A percentile compares a stretch with the other conserved stretches of the same genome.
Conservation (phyloP, 2,888 invertebrate genomes). For the Sarcophaga subvicina region DNA sequence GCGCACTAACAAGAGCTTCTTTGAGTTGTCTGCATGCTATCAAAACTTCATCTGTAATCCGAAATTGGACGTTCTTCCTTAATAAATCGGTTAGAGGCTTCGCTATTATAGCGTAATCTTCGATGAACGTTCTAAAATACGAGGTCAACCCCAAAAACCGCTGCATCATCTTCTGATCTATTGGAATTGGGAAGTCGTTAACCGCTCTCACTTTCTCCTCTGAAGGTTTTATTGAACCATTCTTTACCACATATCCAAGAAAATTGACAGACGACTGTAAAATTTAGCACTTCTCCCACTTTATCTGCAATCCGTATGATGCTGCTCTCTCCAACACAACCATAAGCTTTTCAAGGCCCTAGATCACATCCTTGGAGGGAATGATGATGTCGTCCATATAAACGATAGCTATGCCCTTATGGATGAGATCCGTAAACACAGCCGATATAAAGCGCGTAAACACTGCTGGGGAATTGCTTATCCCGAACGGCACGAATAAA, state of each 20-base stretch:
- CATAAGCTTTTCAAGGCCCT: slow-evolving; percentile 27
- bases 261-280: slow-evolving; percentile 47
- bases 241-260: slow-evolving; percentile 56
- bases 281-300: slow-evolving; percentile 64
- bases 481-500: slow-evolving; percentile 51
- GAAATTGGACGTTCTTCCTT: slow-evolving; percentile 58
- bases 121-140: slow-evolving; percentile 55
- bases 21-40: too few species aligned
- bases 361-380: slow-evolving; percentile 50
- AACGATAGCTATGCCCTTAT: not conserved
- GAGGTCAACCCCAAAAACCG: slow-evolving; percentile 67
- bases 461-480: slow-evolving; percentile 37
- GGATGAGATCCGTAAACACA: not conserved
- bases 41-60: slow-evolving; percentile 45
- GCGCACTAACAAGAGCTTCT: too few species aligned
- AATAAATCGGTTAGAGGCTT: slow-evolving; percentile 75
- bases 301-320: slow-evolving; percentile 46
- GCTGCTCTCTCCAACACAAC: slow-evolving; percentile 43
- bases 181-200: slow-evolving; percentile 54
- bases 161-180: slow-evolving; percentile 42
- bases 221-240: slow-evolving; percentile 58
- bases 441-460: slow-evolving; percentile 20
- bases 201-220: slow-evolving; percentile 55
- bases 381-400: slow-evolving; percentile 61
- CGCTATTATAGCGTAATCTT: slow-evolving; percentile 72